Evolutionary conservation across 2,888 invertebrate species (phyloP).

Genomic region (Crepidodera aurea): DNA sequence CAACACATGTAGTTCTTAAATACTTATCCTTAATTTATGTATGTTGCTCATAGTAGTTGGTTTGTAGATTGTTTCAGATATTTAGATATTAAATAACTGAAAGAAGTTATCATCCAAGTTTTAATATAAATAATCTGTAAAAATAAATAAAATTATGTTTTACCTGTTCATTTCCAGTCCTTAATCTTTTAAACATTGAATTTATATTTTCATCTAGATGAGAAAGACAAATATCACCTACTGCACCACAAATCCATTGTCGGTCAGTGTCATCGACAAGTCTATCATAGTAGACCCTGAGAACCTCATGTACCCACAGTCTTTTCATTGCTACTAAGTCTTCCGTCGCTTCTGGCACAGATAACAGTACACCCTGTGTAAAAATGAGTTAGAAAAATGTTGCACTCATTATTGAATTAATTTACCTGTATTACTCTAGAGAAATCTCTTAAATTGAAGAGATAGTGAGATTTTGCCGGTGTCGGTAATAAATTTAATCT

Average conservation of each 20-base stretch:
- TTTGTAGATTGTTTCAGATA: too few relatives aligned
- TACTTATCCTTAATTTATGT: too few relatives aligned
- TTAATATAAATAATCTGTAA: too few relatives aligned
- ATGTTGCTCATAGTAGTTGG: too few relatives aligned
- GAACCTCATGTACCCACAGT: slow-evolving; percentile 93
- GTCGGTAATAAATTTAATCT: slow-evolving; percentile 86
- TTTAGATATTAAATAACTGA: too few relatives aligned
- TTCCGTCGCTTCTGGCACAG: slow-evolving; percentile 91
- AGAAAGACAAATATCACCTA: slow-evolving; percentile 68
- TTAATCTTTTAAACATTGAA: slow-evolving; percentile 74
- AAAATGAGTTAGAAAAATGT: too few relatives aligned
- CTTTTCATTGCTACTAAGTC: slow-evolving; percentile 86
- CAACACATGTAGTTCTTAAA: too few relatives aligned
- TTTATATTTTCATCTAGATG: slow-evolving; percentile 75
- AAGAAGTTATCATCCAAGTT: too few relatives aligned
- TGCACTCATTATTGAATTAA: too few relatives aligned
- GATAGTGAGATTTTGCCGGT: slow-evolving; percentile 92
- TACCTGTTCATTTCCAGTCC: slow-evolving; percentile 51
- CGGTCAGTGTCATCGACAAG: slow-evolving; percentile 85
- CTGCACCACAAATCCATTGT: slow-evolving; percentile 78
- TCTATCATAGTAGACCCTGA: slow-evolving; percentile 92
- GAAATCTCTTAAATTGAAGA: slow-evolving; percentile 94
- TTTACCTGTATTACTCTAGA: slow-evolving; percentile 85
- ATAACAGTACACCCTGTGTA: slow-evolving; percentile 83
- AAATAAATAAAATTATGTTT: too few relatives aligned